These are phyloP conservation scores for Grapholita molesta DNA, from an alignment of 1,140 invertebrate species.

Conservation along the genomic window DNA sequence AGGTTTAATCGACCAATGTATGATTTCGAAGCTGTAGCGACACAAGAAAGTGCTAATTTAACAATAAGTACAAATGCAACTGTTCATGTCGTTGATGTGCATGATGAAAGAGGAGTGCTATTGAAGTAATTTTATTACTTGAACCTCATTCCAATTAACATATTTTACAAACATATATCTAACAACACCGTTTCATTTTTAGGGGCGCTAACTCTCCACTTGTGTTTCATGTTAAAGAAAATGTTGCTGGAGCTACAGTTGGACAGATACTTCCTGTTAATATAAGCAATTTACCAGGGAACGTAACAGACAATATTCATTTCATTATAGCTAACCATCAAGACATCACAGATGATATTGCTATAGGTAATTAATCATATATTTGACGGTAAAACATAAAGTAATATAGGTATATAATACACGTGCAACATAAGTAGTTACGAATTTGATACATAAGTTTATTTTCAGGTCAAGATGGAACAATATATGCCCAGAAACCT, in stretches of 20 bases:
- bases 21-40: slow-evolving; percentile 90
- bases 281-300: slow-evolving; percentile 59
- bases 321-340: slow-evolving; percentile 90
- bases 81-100: slow-evolving; percentile 88
- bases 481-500: slow-evolving; percentile 85
- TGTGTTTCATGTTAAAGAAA: slow-evolving; percentile 88
- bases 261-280: slow-evolving; percentile 85
- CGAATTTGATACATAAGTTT: slow-evolving; percentile 5
- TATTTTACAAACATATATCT: slow-evolving; percentile 23
- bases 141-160: slow-evolving; percentile 23
- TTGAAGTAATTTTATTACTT: slow-evolving; percentile 79
- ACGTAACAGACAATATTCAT: slow-evolving; percentile 74
- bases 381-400: too few relatives aligned
- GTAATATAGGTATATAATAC: too few relatives aligned
- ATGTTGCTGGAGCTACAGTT: slow-evolving; percentile 85
- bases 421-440: too few relatives aligned
- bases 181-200: slow-evolving; percentile 47
- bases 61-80: slow-evolving; percentile 89
- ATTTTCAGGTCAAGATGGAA: slow-evolving; percentile 81
- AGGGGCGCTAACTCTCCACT: slow-evolving; percentile 83
- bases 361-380: slow-evolving; percentile 78
- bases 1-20: slow-evolving; percentile 84
- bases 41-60: slow-evolving; percentile 79
- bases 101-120: slow-evolving; percentile 82
- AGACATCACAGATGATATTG: slow-evolving; percentile 86